phyloP scores from a whole-genome alignment of 2,888 invertebrate species.

The Apodemia duryi region DNA sequence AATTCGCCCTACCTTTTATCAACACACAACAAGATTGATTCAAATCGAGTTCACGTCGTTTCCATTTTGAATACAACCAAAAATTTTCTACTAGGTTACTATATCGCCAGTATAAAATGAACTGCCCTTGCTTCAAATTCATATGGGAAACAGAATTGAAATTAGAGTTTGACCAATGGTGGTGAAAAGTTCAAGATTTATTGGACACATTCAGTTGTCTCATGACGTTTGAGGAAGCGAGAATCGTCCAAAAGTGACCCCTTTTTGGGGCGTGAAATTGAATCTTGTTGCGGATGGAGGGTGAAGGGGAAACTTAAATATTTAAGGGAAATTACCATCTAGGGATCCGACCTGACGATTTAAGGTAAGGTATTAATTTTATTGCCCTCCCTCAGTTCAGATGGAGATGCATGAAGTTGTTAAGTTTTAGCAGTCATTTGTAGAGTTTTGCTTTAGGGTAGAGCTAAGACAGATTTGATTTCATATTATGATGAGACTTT shows the following conservation, averaged over 20 bases:
- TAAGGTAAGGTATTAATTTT: conserved; percentile 76
- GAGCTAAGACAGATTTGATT: conserved; percentile 34
- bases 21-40: conserved; percentile 73
- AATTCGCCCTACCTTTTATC: conserved; percentile 40
- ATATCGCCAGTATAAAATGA: conserved; percentile 50
- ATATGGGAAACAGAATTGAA: conserved; percentile 28
- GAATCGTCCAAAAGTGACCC: conserved; percentile 64
- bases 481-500: conserved; percentile 36
- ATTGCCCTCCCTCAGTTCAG: conserved; percentile 61
- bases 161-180: conserved; percentile 39
- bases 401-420: conserved; percentile 68
- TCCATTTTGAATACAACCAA: conserved; percentile 66
- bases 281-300: conserved; percentile 75
- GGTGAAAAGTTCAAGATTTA: conserved; percentile 46
- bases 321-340: conserved; percentile 71
- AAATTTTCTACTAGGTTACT: conserved; percentile 61
- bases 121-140: conserved; percentile 39
- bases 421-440: conserved; percentile 68
- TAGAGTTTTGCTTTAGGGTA: conserved; percentile 52
- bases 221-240: conserved; percentile 66
- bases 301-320: conserved; percentile 74
- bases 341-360: conserved; percentile 57
- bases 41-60: conserved; percentile 61
- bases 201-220: conserved; percentile 60
- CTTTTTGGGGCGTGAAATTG: conserved; percentile 77